These are phyloP conservation scores for Gallinago stenura DNA, from an alignment of 2,797 vertebrate genomes.

Conservation along the genomic window DNA sequence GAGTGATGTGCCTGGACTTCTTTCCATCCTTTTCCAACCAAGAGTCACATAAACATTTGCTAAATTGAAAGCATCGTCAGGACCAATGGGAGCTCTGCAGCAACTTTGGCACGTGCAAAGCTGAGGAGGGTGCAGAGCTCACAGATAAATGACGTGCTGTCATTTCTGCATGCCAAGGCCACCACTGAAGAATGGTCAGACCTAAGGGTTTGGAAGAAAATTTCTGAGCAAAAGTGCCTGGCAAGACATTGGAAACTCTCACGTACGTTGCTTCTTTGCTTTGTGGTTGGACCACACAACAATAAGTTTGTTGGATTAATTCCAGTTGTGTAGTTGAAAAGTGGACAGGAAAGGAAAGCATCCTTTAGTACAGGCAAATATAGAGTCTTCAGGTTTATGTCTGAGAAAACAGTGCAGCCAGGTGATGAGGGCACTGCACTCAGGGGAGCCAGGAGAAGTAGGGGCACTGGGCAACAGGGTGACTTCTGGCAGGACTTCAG, in stretches of 20 bases:
- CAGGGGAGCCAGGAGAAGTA: not conserved
- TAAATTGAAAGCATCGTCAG: conserved; percentile 3
- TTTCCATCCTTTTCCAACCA: conserved; percentile 23
- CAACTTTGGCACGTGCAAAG: not conserved
- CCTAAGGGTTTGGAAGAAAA: conserved; percentile 5
- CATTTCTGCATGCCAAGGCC: not conserved
- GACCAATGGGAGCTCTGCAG: conserved; percentile 35
- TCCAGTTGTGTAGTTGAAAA: not conserved
- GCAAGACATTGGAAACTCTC: not conserved
- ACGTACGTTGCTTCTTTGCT: fast-evolving
- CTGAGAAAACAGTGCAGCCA: not conserved
- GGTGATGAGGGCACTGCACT: not conserved
- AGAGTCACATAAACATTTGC: conserved; percentile 46
- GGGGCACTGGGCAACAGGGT: not conserved
- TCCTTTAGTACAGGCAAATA: not conserved
- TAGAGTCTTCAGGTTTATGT: not conserved
- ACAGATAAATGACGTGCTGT: not conserved
- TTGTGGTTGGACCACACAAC: not conserved
- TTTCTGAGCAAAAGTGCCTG: not conserved
- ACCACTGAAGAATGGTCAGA: conserved; percentile 1
- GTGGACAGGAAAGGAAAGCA: not conserved
- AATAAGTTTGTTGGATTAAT: not conserved
- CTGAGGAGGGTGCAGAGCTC: not conserved
- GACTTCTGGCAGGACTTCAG: not conserved
- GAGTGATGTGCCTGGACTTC: conserved; percentile 47